Conservation (phyloP, 2,113 vertebrate species). For the Pithys albifrons region DNA sequence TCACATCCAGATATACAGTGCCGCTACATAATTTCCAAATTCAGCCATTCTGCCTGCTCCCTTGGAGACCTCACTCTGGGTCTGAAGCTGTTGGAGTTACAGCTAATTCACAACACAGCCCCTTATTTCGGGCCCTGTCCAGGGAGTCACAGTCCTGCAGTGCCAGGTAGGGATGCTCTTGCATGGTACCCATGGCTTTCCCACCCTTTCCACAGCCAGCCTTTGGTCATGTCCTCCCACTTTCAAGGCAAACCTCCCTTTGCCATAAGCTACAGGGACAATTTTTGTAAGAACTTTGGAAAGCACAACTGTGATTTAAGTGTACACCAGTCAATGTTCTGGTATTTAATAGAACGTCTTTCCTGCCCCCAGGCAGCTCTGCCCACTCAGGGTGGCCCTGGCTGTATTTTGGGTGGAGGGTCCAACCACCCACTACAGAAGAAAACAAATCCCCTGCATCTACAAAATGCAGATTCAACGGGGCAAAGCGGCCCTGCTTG, state of each 20-base stretch:
- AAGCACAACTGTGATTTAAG: background rate
- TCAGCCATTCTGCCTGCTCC: background rate
- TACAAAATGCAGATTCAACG: rapidly evolving
- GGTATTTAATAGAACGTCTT: background rate
- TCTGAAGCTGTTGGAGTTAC: background rate
- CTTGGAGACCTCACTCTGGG: rapidly evolving
- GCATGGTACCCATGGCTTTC: rapidly evolving
- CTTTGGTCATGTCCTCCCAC: rapidly evolving
- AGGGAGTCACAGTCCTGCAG: background rate
- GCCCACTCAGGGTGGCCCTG: background rate
- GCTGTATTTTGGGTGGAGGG: background rate
- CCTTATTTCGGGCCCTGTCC: background rate
- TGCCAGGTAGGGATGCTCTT: background rate
- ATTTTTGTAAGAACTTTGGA: background rate
- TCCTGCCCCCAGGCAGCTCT: background rate
- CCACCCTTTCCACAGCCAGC: rapidly evolving
- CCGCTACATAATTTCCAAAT: background rate
- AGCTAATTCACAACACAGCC: background rate
- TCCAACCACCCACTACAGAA: rapidly evolving
- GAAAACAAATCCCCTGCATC: background rate
- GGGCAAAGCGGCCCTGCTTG: background rate
- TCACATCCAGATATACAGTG: background rate
- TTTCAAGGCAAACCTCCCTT: background rate
- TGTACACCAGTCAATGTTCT: rapidly evolving
- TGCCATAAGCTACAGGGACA: background rate